Percentiles rank a stretch among this genome's conserved stretches.
phyloP scores from a whole-genome alignment of 2,797 vertebrate species.

The Syndactyla subalaris region DNA sequence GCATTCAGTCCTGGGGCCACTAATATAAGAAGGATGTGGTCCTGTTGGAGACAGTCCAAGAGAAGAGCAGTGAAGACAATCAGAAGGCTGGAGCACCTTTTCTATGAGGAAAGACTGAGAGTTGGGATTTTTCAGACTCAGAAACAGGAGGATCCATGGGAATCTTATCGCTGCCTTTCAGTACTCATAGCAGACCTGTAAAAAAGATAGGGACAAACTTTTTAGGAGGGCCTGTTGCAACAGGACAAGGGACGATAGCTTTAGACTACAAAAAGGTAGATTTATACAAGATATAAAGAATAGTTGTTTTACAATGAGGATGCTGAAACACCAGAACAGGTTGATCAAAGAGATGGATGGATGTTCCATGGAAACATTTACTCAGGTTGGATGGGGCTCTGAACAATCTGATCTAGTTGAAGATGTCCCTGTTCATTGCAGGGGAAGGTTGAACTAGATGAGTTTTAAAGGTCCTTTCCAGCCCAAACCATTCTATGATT shows the following conservation, averaged over 20 bases:
- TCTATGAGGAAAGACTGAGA: not conserved
- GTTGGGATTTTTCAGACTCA: not conserved
- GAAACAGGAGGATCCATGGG: not conserved
- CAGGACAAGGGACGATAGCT: not conserved
- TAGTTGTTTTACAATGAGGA: not conserved
- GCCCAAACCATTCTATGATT: not conserved
- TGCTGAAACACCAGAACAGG: not conserved
- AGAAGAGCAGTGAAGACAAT: not conserved
- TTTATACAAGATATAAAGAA: not conserved
- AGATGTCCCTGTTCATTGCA: not conserved
- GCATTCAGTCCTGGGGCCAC: not conserved
- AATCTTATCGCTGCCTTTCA: not conserved
- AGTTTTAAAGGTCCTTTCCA: not conserved
- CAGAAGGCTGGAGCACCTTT: not conserved
- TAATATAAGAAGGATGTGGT: not conserved
- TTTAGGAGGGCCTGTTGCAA: not conserved
- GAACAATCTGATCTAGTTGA: not conserved
- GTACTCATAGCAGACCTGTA: not conserved
- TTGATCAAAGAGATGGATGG: not conserved
- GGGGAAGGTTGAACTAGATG: not conserved
- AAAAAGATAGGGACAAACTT: not conserved
- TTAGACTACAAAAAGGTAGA: not conserved
- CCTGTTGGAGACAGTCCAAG: not conserved
- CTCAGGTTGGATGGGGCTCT: not conserved
- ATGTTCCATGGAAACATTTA: not conserved